Evolutionary conservation across 2,888 invertebrate genomes (phyloP).

Genomic region (Dryadula phaetusa): DNA sequence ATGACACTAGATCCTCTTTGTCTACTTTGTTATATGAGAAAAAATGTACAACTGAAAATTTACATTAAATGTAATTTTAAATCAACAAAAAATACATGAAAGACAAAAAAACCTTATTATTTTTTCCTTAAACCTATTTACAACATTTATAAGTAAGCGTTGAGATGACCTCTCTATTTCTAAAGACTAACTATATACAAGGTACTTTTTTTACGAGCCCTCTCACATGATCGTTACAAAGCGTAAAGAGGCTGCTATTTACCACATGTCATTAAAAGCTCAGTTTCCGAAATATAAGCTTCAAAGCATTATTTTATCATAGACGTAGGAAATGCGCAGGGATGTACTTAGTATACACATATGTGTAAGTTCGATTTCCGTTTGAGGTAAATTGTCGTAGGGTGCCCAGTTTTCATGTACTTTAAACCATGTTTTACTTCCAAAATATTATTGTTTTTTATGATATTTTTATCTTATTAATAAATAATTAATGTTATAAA

Average conservation of each 20-base stretch:
- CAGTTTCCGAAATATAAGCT: conserved; percentile 21
- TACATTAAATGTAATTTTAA: too few relatives aligned
- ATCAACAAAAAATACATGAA: too few relatives aligned
- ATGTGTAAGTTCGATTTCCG: conserved; percentile 1
- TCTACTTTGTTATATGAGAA: too few relatives aligned
- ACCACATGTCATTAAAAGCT: conserved; percentile 25
- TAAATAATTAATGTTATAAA: too few relatives aligned
- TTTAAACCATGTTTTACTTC: too few relatives aligned
- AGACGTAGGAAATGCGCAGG: not conserved
- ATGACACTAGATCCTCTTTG: too few relatives aligned
- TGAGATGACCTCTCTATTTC: conserved; percentile 3
- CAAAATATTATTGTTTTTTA: too few relatives aligned
- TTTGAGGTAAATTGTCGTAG: not conserved
- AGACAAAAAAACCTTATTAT: too few relatives aligned
- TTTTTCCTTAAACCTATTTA: not conserved
- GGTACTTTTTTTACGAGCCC: conserved; percentile 13
- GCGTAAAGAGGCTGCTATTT: conserved; percentile 20
- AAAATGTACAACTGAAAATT: too few relatives aligned
- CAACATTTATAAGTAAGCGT: conserved; percentile 12
- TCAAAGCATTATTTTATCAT: conserved; percentile 8
- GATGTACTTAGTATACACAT: not conserved
- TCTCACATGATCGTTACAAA: conserved; percentile 16
- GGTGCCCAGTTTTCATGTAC: not conserved
- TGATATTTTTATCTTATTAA: too few relatives aligned
- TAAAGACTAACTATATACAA: conserved; percentile 15